A percentile compares a stretch with the other conserved stretches of the same genome.
Conservation (phyloP, 2,888 invertebrate genomes). For the Brachycybe producta region DNA sequence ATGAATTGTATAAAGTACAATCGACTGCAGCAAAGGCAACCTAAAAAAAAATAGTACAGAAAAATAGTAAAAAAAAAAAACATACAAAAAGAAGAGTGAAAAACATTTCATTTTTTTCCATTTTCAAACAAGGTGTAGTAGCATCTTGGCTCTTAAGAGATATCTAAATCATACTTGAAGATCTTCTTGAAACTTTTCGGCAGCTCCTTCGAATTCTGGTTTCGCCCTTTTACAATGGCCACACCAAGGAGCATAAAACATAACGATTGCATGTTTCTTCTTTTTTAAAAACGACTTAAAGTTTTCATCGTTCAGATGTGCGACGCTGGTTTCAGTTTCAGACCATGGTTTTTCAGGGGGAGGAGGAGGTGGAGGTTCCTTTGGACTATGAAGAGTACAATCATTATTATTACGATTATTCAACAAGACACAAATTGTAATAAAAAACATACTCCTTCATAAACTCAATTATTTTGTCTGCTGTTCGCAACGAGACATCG, state of each 20-base stretch:
- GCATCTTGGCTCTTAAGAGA: constrained; percentile 1
- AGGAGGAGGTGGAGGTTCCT: constrained; percentile 58
- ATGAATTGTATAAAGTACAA: constrained; percentile 49
- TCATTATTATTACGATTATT: constrained; percentile 1
- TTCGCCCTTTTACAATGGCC: constrained; percentile 80
- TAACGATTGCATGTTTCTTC: constrained; percentile 72
- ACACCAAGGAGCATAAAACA: constrained; percentile 92
- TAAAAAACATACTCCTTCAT: constrained; percentile 48
- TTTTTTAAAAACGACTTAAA: constrained; percentile 64
- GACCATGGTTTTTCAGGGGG: constrained; percentile 68
- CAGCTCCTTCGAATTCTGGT: constrained; percentile 64
- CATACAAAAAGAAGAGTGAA: neutral
- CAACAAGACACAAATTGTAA: neutral
- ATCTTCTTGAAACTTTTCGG: constrained; percentile 59
- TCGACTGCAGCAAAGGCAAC: constrained; percentile 71
- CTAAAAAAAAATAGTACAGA: constrained; percentile 25
- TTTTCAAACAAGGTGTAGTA: too few species aligned
- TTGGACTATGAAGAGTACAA: constrained; percentile 39
- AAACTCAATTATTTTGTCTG: constrained; percentile 63
- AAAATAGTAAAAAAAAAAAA: constrained; percentile 1
- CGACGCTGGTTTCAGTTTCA: constrained; percentile 58
- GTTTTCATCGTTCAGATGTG: constrained; percentile 57
- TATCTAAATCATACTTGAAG: constrained; percentile 41
- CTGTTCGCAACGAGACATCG: constrained; percentile 63
- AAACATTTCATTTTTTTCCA: neutral